Evolutionary conservation across 2,113 vertebrate species (phyloP).

Genomic region (Aegithalos caudatus): DNA sequence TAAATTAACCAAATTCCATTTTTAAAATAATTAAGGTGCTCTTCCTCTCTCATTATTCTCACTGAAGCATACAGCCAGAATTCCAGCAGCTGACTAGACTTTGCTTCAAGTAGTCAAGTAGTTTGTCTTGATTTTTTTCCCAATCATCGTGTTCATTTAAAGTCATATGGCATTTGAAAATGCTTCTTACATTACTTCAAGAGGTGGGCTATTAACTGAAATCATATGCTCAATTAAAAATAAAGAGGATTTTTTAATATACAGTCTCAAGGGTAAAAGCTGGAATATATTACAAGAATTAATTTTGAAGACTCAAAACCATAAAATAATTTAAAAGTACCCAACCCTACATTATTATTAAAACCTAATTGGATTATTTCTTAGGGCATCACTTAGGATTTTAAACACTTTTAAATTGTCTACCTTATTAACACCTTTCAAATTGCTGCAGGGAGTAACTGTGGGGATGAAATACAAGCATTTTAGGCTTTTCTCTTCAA

Average conservation of each 20-base stretch:
- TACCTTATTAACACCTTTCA: background rate
- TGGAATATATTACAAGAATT: background rate
- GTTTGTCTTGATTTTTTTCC: background rate
- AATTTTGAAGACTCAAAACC: background rate
- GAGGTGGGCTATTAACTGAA: background rate
- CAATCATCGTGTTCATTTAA: background rate
- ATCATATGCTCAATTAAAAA: slow-evolving; percentile 22
- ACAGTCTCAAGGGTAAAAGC: background rate
- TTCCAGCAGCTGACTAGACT: background rate
- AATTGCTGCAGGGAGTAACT: background rate
- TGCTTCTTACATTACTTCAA: background rate
- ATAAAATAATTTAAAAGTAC: background rate
- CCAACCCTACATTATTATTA: background rate
- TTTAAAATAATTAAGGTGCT: background rate
- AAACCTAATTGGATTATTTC: background rate
- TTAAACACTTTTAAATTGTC: background rate
- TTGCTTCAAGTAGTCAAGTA: background rate
- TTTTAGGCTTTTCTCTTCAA: background rate
- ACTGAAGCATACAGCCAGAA: background rate
- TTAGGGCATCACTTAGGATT: background rate
- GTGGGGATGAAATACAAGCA: background rate
- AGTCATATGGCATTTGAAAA: background rate
- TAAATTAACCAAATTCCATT: background rate
- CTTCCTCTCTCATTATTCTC: background rate
- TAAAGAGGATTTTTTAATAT: background rate